Percentiles rank a stretch among this genome's conserved stretches.
phyloP scores from a whole-genome alignment of 2,797 vertebrate species.

The Ptychobarbus kaznakovi region DNA sequence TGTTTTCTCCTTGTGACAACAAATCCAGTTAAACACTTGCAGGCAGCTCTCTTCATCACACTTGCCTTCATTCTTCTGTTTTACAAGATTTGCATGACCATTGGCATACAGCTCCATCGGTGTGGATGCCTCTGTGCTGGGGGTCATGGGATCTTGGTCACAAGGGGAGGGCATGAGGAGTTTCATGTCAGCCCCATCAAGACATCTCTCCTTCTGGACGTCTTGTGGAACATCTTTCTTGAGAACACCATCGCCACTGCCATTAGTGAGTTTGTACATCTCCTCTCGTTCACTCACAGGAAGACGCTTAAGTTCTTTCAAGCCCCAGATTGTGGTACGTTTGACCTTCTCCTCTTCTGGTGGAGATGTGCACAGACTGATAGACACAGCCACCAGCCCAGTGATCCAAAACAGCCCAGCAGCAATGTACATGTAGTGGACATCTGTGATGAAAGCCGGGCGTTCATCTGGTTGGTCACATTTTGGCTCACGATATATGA shows the following conservation, averaged over 20 bases:
- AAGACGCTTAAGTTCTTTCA: slow-evolving; percentile 70
- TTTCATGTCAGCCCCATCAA: slow-evolving; percentile 82
- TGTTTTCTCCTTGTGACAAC: slow-evolving; percentile 83
- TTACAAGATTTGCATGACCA: slow-evolving; percentile 78
- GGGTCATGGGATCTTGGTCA: slow-evolving; percentile 77
- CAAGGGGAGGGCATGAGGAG: slow-evolving; percentile 83
- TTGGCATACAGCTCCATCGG: slow-evolving; percentile 85
- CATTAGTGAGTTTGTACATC: slow-evolving; percentile 72
- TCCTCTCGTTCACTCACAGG: slow-evolving; percentile 73
- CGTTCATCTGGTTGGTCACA: slow-evolving; percentile 91
- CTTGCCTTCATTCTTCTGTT: slow-evolving; percentile 71
- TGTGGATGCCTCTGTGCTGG: slow-evolving; percentile 85
- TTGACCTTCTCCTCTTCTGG: slow-evolving; percentile 85
- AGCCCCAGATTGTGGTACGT: slow-evolving; percentile 92
- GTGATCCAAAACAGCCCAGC: slow-evolving; percentile 94
- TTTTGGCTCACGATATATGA: slow-evolving; percentile 89
- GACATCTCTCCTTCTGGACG: slow-evolving; percentile 80
- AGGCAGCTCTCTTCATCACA: slow-evolving; percentile 68
- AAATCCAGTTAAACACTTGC: slow-evolving; percentile 86
- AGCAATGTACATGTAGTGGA: slow-evolving; percentile 98
- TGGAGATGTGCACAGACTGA: slow-evolving; percentile 90
- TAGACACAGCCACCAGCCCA: slow-evolving; percentile 84
- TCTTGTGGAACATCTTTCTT: slow-evolving; percentile 75
- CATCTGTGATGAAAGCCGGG: slow-evolving; percentile 84
- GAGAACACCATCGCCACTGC: slow-evolving; percentile 68